Conservation (phyloP, 2,113 vertebrate species). For the Ptyas mucosa region DNA sequence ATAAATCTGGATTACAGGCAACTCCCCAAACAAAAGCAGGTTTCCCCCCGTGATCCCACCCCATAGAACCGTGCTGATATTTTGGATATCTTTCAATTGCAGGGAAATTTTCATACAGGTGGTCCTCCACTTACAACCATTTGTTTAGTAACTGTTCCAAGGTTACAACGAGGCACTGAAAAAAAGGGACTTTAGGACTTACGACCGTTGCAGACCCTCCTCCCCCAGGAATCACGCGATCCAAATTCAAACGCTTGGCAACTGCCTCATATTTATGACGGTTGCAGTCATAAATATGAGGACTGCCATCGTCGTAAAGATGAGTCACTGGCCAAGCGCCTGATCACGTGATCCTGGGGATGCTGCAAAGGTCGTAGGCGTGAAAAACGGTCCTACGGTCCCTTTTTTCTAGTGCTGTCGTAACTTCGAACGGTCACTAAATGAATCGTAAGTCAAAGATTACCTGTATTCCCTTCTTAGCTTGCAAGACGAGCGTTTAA, state of each 20-base stretch:
- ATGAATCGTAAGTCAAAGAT: not conserved
- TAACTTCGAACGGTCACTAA: not conserved
- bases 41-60: too few species aligned
- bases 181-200: not conserved
- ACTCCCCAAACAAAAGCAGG: not conserved
- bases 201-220: too few species aligned
- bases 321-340: too few species aligned
- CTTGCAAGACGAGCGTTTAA: conserved; percentile 7
- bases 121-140: not conserved
- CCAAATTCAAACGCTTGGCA: not conserved
- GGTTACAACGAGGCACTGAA: not conserved
- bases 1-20: not conserved
- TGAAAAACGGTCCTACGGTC: not conserved
- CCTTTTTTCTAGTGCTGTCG: not conserved
- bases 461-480: not conserved
- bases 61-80: too few species aligned
- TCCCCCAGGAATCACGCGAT: not conserved
- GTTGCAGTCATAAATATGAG: too few species aligned
- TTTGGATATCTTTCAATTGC: not conserved
- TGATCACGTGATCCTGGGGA: not conserved
- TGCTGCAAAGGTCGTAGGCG: too few species aligned
- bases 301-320: too few species aligned
- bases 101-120: not conserved
- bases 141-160: not conserved
- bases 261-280: not conserved